Evolutionary conservation across 2,888 invertebrate genomes (phyloP).

Genomic region (Athripsodes cinereus): DNA sequence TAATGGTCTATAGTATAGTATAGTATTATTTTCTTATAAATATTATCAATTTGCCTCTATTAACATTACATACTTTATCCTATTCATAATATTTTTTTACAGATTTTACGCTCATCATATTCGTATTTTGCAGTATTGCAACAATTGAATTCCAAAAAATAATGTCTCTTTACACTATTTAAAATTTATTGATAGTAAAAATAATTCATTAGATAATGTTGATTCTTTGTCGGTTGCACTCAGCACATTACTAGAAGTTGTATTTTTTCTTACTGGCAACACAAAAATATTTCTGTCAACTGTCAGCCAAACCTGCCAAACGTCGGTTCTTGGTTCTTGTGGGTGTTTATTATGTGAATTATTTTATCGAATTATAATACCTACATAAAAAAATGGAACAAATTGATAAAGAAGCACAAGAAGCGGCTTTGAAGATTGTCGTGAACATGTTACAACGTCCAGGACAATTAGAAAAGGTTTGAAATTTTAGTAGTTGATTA

Average conservation of each 20-base stretch:
- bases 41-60: not conserved
- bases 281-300: not conserved
- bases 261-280: not conserved
- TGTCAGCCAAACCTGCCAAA: no score
- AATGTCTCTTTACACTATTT: not conserved
- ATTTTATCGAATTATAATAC: no score
- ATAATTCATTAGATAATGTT: no score
- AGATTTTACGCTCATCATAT: constrained; percentile 23
- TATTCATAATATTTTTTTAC: constrained; percentile 15
- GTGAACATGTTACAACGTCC: constrained; percentile 91
- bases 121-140: constrained; percentile 24
- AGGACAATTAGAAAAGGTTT: constrained; percentile 87
- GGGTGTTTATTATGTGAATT: no score
- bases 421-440: constrained; percentile 75
- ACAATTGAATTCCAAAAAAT: constrained; percentile 16
- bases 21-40: not conserved
- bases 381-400: constrained; percentile 52
- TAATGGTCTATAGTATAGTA: no score
- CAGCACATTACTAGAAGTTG: not conserved
- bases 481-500: no score
- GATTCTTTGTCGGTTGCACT: no score
- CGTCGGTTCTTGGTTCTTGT: no score
- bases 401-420: constrained; percentile 71
- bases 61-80: not conserved
- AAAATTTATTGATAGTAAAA: no score